Base-by-base conservation (phyloP, 2,113 vertebrate species). In the Burhinus bistriatus region DNA sequence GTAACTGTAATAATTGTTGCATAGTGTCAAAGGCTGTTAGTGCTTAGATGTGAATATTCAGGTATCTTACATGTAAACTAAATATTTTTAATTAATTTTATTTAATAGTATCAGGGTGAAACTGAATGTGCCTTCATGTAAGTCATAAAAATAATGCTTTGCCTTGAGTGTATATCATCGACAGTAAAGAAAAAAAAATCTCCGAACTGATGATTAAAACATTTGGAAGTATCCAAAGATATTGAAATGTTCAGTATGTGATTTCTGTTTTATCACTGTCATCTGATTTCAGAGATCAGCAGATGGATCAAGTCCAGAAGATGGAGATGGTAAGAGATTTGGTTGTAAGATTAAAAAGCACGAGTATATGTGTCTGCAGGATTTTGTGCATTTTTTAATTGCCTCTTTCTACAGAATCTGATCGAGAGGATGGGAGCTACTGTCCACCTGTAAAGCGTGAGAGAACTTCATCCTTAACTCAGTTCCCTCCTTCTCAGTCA, bases 361-460 rank as follows among this genome's bases (percentile, higher is more conserved):
- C 0, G 1, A 72, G 7, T n/a, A 3, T 45, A 3, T n/a, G 3
- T 59, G 10, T 83, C 17, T 23, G 23, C 49, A 30, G 44, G 55
- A 42, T 47, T 32, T 61, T 55, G 58, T 61, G 36, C 11, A 0
- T 76, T 82, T 87, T 72, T 17, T 49, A 64, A 84, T 45, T 5
- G 4, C 42, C 42, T 51, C 44, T 83, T 70, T 19, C 69, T 97
- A 7, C 80, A 99, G 99, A 99, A 97, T 99, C 99, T 52, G 99
- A 99, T 95, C 98, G 98, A 97, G 99, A 99, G 59, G 99, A 99
- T 96, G 99, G 98, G 87, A 99, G 96, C 88, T 99, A 99, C 96
- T 99, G 98, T 90, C 99, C 99, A 83, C 99, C 99, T 52, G 97
- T 99, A 62, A 99, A 99, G 97, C 98, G 99, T 71, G 99, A 99